Base-by-base conservation (phyloP, 2,113 vertebrate species). In the Tetrax tetrax region DNA sequence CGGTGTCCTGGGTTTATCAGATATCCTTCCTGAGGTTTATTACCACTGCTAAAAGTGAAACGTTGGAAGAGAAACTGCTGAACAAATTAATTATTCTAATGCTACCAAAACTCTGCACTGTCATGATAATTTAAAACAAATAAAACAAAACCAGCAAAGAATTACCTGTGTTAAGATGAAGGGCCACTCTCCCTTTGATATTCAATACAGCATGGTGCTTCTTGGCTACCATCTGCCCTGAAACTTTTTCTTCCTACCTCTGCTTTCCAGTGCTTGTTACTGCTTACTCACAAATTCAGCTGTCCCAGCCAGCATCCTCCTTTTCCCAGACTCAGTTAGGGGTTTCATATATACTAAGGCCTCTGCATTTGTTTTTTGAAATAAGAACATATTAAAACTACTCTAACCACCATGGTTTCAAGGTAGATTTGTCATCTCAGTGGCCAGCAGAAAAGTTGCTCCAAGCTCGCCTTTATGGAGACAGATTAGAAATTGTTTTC, bases 121-220 rank as follows among this genome's bases (percentile, higher is more conserved):
- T 23, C n/a, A 54, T 38, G 27, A 35, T 54, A 50, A 59, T 83
- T 94, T 83, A 68, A 78, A 87, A 53, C 37, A 83, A 82, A 69
- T 21, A 48, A 64, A 94, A 74, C 33, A 11, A 94, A 90, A 41
- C 8, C 33, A 95, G 56, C 20, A 56, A 92, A 35, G 61, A 96
- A 78, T 93, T 93, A 96, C 83, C 86, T 90, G 72, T 41, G 38
- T 77, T 86, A 88, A 83, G 75, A 76, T 20, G 71, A 93, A 90
- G 64, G 45, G 51, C 7, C 60, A n/a, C 47, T 64, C 31, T 88
- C 28, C 45, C 45, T 88, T 76, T 92, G 72, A 43, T 74, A 71
- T 69, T 81, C 47, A 80, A 41, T 14, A 78, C 24, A 93, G 70
- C 64, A 86, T 57, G 2, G 4, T 35, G 51, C 28, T n/a, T 23